phyloP scores from a whole-genome alignment of 2,797 vertebrate genomes.

The Acomys russatus region DNA sequence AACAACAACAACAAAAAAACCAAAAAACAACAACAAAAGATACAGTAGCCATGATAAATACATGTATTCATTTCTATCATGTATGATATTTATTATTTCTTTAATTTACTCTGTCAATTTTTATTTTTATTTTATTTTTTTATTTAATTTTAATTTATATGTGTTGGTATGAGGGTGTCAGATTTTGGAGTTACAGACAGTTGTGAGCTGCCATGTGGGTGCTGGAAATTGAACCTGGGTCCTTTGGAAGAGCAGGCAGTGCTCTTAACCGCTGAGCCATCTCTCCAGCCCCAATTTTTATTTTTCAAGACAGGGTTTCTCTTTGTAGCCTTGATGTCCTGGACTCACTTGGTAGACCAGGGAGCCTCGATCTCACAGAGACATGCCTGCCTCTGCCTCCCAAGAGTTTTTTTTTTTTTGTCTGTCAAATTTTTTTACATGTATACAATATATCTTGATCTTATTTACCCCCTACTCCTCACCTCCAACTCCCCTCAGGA shows the following conservation, averaged over 20 bases:
- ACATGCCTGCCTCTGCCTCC: background rate
- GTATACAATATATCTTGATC: background rate
- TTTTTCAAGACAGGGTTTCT: background rate
- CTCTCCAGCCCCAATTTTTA: too few species aligned
- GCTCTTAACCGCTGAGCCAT: too few species aligned
- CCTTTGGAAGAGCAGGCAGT: too few species aligned
- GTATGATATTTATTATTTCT: background rate
- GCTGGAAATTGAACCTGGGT: too few species aligned
- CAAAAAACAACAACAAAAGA: too few species aligned
- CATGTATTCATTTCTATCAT: background rate
- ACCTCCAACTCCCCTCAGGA: background rate
- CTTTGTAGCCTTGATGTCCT: background rate
- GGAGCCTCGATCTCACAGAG: background rate
- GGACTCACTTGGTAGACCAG: background rate
- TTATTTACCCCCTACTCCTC: background rate
- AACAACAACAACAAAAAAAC: too few species aligned
- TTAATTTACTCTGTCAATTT: background rate
- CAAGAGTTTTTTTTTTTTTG: background rate
- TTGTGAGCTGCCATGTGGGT: too few species aligned
- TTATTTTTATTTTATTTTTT: too few species aligned
- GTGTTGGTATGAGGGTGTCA: too few species aligned
- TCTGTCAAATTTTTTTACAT: background rate
- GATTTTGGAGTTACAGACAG: too few species aligned
- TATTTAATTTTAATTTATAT: too few species aligned
- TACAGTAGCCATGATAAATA: background rate